These are phyloP conservation scores for Nothura maculosa DNA, from an alignment of 2,797 vertebrate genomes.

Conservation along the genomic window DNA sequence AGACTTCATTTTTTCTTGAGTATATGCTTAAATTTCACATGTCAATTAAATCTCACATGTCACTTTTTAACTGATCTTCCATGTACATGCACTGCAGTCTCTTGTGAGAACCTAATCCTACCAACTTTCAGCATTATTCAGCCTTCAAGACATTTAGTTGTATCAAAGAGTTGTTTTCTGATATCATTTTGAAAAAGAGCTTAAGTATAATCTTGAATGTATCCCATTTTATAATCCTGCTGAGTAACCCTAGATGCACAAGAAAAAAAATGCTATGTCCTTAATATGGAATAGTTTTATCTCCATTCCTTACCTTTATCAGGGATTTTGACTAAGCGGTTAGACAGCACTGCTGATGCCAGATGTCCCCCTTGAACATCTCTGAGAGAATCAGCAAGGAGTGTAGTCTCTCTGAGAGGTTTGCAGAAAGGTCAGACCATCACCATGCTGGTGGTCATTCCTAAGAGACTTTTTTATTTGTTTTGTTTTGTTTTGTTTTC, in stretches of 20 bases:
- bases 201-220: background rate
- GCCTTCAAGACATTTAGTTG: background rate
- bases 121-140: background rate
- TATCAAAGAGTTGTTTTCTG: background rate
- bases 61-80: slow-evolving; percentile 13
- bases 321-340: background rate
- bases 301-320: background rate
- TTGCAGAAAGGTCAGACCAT: background rate
- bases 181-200: background rate
- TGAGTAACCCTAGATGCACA: background rate
- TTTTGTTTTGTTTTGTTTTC: background rate
- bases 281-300: background rate
- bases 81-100: background rate
- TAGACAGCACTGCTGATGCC: background rate
- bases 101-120: background rate
- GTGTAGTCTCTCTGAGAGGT: background rate
- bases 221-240: background rate
- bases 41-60: slow-evolving; percentile 4
- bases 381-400: background rate
- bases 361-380: background rate
- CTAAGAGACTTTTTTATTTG: background rate
- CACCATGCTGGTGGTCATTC: background rate
- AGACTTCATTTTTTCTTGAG: background rate
- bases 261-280: background rate
- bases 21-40: background rate